Base-by-base conservation (phyloP, 2,797 vertebrate species). In the Anabacerthia variegaticeps region DNA sequence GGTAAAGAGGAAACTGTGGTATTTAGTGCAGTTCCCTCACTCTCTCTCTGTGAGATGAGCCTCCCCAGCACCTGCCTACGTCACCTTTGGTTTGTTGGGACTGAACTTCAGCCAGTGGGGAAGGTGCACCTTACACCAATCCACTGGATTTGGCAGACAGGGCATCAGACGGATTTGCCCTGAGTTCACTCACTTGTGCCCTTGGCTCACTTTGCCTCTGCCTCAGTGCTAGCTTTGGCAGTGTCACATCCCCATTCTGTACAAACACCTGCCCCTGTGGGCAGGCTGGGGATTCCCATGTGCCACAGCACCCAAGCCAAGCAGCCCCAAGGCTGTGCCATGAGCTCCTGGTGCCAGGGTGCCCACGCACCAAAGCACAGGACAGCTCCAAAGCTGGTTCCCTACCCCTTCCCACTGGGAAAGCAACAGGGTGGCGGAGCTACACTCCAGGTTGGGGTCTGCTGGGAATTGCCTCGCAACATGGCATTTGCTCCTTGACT, bases 401-500 rank as follows among this genome's bases (percentile, higher is more conserved):
- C 27, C 39, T 19, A 13, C 5, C 48, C 8, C 48, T 61, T 87
- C 26, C 85, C 24, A 20, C 44, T 3, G 2, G 48, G 15, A 85
- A 73, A 66, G 18, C 36, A 30, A 4, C 1, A 2, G 61, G 12
- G 14, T 2, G 77, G 17, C 13, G 27, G 68, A 91, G 56, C 37
- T 28, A 28, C 30, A 9, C 24, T 61, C 37, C 85, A 52, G 23
- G 37, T 0, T 27, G 27, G 44, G 65, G 15, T 48, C 49, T 85
- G 68, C 52, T 66, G 58, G 89, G 78, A 81, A 66, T 13, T 87
- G 74, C 72, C 65, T 92, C 84, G 59, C 71, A 69, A 34, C 7
- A 4, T 18, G 63, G 37, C 79, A 68, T 58, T 79, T 82, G 30
- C 67, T 93, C 86, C 80, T 80, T 92, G 83, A 59, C 75, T 93